These are phyloP conservation scores for Brenthis daphne DNA, from an alignment of 2,888 invertebrate genomes.

Conservation along the genomic window DNA sequence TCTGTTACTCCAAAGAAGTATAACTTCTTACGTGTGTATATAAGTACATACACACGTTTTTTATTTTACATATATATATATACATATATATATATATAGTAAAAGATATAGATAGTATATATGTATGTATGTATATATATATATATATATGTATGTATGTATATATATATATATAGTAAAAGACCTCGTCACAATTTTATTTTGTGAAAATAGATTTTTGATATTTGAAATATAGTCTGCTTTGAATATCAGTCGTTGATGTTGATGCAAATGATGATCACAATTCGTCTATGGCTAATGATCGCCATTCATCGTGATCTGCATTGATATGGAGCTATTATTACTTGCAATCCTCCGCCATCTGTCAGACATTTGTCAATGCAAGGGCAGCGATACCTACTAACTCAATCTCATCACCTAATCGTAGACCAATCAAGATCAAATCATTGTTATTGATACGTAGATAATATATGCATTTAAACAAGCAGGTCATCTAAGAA, in stretches of 20 bases:
- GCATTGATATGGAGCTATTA: conserved; percentile 65
- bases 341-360: conserved; percentile 44
- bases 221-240: conserved; percentile 26
- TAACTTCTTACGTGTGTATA: too few relatives aligned
- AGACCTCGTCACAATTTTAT: too few relatives aligned
- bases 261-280: conserved; percentile 62
- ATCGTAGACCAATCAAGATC: conserved; percentile 39
- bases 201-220: background rate
- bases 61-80: too few relatives aligned
- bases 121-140: too few relatives aligned
- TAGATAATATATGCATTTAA: background rate
- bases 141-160: too few relatives aligned
- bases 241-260: conserved; percentile 32
- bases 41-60: too few relatives aligned
- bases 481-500: background rate
- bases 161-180: too few relatives aligned
- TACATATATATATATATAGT: too few relatives aligned
- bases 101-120: too few relatives aligned
- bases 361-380: conserved; percentile 49
- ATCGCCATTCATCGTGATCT: conserved; percentile 73
- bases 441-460: conserved; percentile 18
- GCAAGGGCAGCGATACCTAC: conserved; percentile 43
- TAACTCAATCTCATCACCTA: conserved; percentile 50
- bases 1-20: too few relatives aligned
- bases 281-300: conserved; percentile 62